These are phyloP conservation scores for Catostylus mosaicus DNA, from an alignment of 30 jellyfish, hydroid and myxozoan species.

Conservation along the genomic window DNA sequence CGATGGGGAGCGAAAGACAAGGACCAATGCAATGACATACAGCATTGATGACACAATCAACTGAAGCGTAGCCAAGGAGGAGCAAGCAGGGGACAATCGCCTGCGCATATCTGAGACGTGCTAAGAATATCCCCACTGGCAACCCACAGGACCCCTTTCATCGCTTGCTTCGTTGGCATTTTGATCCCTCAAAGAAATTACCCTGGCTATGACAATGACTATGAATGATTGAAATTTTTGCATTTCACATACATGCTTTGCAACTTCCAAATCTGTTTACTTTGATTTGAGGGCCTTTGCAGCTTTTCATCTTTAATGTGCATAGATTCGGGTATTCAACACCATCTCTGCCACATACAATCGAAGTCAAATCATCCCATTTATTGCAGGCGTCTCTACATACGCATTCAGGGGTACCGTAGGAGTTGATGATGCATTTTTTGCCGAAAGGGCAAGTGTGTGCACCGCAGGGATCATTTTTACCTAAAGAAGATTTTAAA, in stretches of 20 bases:
- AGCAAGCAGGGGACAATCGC: too few relatives aligned
- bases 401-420: constrained; percentile 64
- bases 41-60: background rate
- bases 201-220: background rate
- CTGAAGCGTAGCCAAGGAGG: too few relatives aligned
- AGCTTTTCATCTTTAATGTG: constrained; percentile 46
- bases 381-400: constrained; percentile 52
- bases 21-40: background rate
- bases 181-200: background rate
- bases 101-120: too few relatives aligned
- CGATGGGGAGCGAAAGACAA: too few relatives aligned
- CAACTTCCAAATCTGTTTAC: constrained; percentile 72
- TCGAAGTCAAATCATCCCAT: constrained; percentile 64
- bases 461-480: constrained; percentile 68
- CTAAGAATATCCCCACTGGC: too few relatives aligned
- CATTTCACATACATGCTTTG: constrained; percentile 38
- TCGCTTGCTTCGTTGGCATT: too few relatives aligned
- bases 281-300: constrained; percentile 42
- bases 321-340: constrained; percentile 67
- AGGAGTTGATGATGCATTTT: constrained; percentile 54
- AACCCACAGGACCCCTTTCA: too few relatives aligned
- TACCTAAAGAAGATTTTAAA: constrained; percentile 22
- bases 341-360: constrained; percentile 82
- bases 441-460: constrained; percentile 41
- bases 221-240: background rate